Base-by-base conservation (phyloP, 1,140 invertebrate species). In the Anthonomus grandis region DNA sequence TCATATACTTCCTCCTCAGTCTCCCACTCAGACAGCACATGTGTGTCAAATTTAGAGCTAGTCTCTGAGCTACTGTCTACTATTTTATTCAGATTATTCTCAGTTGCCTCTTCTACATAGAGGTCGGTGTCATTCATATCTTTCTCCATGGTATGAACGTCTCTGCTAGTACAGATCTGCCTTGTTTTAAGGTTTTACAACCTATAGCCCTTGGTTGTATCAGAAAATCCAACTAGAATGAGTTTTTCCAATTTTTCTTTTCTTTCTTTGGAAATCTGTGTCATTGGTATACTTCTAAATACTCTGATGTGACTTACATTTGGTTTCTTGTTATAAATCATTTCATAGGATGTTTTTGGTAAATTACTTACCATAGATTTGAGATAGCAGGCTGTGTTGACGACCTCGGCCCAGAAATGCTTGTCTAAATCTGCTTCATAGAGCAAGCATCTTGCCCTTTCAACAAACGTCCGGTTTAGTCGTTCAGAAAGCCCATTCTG, bases 341-440 rank as follows among this genome's bases (percentile, higher is more conserved):
- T 79, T 79, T 54, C 65, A 57, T n/a, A n/a, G n/a, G n/a, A n/a
- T n/a, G n/a, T n/a, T n/a, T n/a, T n/a, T n/a, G n/a, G n/a, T n/a
- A n/a, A n/a, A n/a, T n/a, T n/a, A n/a, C n/a, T n/a, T n/a, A n/a
- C n/a, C n/a, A n/a, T n/a, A n/a, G n/a, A n/a, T n/a, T n/a, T n/a
- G 6, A 77, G 34, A 62, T 79, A 79, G 4, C 66, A 69, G 3
- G 76, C 76, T 36, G 70, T 75, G 36, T 64, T 57, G 0, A 73
- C 62, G 24, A 75, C 73, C 60, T 76, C 71, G 8, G 69, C 71
- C 74, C 74, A 78, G 57, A 70, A 71, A 3, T 27, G 41, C 23
- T 62, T 59, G 8, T 37, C 22, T 19, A 76, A 38, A 6, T 57
- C 31, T 22, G 59, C 57, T 49, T 74, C 63, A 13, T 59, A 24